Base-by-base conservation (phyloP, 2,113 vertebrate species). In the Himantopus leucocephalus region DNA sequence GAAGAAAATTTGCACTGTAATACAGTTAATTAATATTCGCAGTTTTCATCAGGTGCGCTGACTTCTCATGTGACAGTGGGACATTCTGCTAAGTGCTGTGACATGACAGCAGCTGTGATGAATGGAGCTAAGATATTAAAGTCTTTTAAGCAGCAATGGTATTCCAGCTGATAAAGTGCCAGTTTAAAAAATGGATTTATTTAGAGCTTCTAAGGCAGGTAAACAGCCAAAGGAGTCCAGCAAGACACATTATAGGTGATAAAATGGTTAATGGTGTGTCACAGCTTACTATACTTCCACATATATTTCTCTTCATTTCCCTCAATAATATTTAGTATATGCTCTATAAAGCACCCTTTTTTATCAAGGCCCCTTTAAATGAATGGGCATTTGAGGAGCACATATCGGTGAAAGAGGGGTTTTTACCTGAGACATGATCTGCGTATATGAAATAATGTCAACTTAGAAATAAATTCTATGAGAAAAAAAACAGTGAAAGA, bases 21-120 rank as follows among this genome's bases (percentile, higher is more conserved):
- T 68, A 78, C 81, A 82, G 66, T 79, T 90, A 89, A 91, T 96
- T 95, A 88, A 83, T 94, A 96, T 95, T 96, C 87, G 74, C 68
- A 85, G 74, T 72, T 90, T 94, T 83, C 89, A 97, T 92, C 80
- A 90, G 93, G 87, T 96, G 62, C 93, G 26, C 80, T 85, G 56
- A 63, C 50, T 87, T 85, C 79, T 87, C 15, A 17, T 73, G 32
- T 83, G 93, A 73, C 67, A 93, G 90, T 76, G 58, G 67, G 67
- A 70, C 0, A 1, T 88, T 92, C 77, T 94, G 84, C 70, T 90
- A 90, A 92, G 72, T 72, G 59, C 64, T 91, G 56, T 91, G 55
- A 79, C 73, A 68, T 53, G 88, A 76, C 80, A 88, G 83, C 80
- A 93, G 37, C 72, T 83, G 82, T 88, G 94, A 94, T 71, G 64